A percentile compares a stretch with the other conserved stretches of the same genome.
phyloP scores from a whole-genome alignment of 2,797 vertebrate species.

The Thripadectes ignobilis region DNA sequence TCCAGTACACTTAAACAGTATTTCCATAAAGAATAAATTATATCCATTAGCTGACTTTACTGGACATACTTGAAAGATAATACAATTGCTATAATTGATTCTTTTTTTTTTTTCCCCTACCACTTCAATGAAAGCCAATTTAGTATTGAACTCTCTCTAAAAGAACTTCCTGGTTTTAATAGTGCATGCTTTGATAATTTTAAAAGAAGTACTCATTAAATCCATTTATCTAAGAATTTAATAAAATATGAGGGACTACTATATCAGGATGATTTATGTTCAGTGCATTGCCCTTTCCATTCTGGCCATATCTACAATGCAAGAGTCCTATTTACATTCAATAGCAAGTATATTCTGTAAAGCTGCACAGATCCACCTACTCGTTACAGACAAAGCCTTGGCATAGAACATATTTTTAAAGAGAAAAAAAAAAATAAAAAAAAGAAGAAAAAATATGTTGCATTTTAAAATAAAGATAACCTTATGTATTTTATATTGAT shows the following conservation, averaged over 20 bases:
- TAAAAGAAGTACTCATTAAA: not conserved
- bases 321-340: not conserved
- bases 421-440: no score
- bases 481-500: no score
- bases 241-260: conserved; percentile 14
- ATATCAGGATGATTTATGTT: not conserved
- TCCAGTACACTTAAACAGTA: conserved; percentile 9
- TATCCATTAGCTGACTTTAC: conserved; percentile 28
- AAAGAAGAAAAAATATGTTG: not conserved
- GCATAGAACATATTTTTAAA: not conserved
- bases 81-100: not conserved
- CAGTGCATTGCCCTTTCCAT: not conserved
- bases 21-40: conserved; percentile 15
- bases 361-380: not conserved
- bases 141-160: not conserved
- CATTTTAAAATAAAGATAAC: not conserved
- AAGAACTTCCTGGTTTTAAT: not conserved
- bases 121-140: not conserved
- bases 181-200: not conserved
- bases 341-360: not conserved
- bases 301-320: not conserved
- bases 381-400: not conserved
- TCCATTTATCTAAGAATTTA: conserved; percentile 3
- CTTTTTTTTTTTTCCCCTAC: not conserved
- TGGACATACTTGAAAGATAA: conserved; percentile 14